Percentiles rank a stretch among this genome's conserved stretches.
Conservation (phyloP, 1,140 invertebrate species). For the Drosophila sturtevanti region DNA sequence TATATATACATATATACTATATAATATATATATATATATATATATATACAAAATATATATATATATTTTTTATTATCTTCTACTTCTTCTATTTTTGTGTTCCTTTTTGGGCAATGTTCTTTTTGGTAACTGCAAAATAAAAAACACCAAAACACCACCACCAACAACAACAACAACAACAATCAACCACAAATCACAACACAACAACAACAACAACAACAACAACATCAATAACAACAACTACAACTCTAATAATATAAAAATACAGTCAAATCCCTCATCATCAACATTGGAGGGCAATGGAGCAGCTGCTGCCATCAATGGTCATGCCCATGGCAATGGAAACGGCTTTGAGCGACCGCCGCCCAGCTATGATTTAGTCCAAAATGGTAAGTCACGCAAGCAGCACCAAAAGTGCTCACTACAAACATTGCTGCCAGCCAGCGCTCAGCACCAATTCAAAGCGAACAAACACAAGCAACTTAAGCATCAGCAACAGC, state of each 20-base stretch:
- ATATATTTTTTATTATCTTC: conserved; percentile 21
- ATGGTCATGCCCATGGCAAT: conserved; percentile 41
- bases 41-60: not conserved
- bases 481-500: conserved; percentile 69
- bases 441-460: conserved; percentile 74
- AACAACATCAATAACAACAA: conserved; percentile 2
- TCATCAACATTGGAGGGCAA: conserved; percentile 75
- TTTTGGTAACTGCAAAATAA: conserved; percentile 58
- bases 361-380: conserved; percentile 82
- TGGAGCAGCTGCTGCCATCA: conserved; percentile 42
- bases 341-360: conserved; percentile 75
- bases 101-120: conserved; percentile 63
- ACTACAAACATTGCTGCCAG: conserved; percentile 75
- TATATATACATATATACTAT: not conserved
- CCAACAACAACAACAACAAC: conserved; percentile 39
- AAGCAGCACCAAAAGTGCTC: conserved; percentile 78
- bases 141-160: conserved; percentile 24
- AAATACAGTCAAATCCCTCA: conserved; percentile 76
- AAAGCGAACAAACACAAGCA: conserved; percentile 76
- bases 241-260: conserved; percentile 40
- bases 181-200: conserved; percentile 51
- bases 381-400: conserved; percentile 82
- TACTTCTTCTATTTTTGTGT: conserved; percentile 64
- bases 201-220: conserved; percentile 25
- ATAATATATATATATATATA: not conserved